phyloP scores from a whole-genome alignment of 2,797 vertebrate genomes.

The Odontamblyopus lacepedii region DNA sequence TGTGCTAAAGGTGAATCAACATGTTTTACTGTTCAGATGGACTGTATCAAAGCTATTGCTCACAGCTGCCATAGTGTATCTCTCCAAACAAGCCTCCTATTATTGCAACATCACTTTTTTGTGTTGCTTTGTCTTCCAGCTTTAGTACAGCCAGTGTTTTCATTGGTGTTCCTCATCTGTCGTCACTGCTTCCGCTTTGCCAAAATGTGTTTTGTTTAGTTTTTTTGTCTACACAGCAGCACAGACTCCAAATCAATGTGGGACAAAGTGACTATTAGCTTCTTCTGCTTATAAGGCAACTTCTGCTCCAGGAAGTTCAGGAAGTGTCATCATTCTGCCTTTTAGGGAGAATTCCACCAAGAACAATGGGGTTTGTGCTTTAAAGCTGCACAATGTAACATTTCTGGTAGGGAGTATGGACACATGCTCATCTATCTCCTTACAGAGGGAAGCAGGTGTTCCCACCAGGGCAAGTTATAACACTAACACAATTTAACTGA shows the following conservation, averaged over 20 bases:
- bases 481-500: too few relatives aligned
- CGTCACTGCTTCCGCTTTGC: constrained; percentile 69
- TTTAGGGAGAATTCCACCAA: not conserved
- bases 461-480: too few relatives aligned
- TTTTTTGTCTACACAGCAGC: constrained; percentile 36
- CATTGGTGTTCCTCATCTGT: constrained; percentile 21
- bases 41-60: constrained; percentile 31
- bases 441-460: too few relatives aligned
- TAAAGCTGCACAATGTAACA: not conserved
- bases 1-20: constrained; percentile 46
- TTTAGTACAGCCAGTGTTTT: constrained; percentile 32
- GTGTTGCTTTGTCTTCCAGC: constrained; percentile 44
- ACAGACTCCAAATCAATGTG: constrained; percentile 36
- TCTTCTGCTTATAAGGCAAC: constrained; percentile 37
- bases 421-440: too few relatives aligned
- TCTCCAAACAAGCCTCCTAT: constrained; percentile 30
- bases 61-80: constrained; percentile 26
- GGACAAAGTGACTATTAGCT: constrained; percentile 26
- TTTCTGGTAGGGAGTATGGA: too few relatives aligned
- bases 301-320: not conserved
- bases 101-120: constrained; percentile 32
- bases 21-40: constrained; percentile 31
- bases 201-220: constrained; percentile 49
- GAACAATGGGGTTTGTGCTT: not conserved
- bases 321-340: constrained; percentile 3